Percentiles rank a stretch among this genome's conserved stretches.
Conservation (phyloP, 2,113 vertebrate genomes). For the Sceloporus undulatus region DNA sequence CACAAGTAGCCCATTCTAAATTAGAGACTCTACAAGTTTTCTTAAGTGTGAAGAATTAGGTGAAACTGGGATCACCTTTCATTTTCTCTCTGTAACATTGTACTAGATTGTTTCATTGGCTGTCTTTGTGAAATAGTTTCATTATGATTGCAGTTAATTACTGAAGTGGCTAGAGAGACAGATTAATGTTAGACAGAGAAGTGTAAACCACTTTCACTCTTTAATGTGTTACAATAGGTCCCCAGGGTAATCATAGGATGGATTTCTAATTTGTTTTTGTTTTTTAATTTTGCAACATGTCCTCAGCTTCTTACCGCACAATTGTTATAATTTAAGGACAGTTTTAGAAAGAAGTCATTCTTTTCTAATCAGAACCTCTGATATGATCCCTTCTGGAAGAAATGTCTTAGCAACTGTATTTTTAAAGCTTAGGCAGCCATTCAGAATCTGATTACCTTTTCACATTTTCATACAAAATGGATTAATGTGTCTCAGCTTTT, state of each 20-base stretch:
- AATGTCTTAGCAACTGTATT: slow-evolving; percentile 69
- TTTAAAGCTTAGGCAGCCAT: slow-evolving; percentile 73
- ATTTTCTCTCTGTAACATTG: background rate
- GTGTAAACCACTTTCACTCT: slow-evolving; percentile 51
- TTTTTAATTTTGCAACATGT: slow-evolving; percentile 43
- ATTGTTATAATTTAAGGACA: slow-evolving; percentile 38
- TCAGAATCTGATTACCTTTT: slow-evolving; percentile 82
- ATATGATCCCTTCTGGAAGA: slow-evolving; percentile 61
- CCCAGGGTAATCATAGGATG: slow-evolving; percentile 43
- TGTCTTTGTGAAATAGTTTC: slow-evolving; percentile 51
- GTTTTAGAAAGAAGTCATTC: slow-evolving; percentile 61
- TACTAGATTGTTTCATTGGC: background rate
- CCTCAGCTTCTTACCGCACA: slow-evolving; percentile 36
- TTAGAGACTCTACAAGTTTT: background rate
- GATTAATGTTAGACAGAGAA: slow-evolving; percentile 20
- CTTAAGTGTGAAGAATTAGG: background rate
- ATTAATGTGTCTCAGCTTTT: slow-evolving; percentile 82
- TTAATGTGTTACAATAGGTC: slow-evolving; percentile 48
- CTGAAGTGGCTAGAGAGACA: slow-evolving; percentile 57
- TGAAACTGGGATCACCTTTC: background rate
- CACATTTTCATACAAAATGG: slow-evolving; percentile 84
- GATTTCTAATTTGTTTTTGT: slow-evolving; percentile 30
- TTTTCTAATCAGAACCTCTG: slow-evolving; percentile 66
- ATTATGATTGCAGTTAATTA: slow-evolving; percentile 61
- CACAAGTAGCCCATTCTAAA: background rate